phyloP scores from a whole-genome alignment of 2,797 vertebrate genomes.

The Propithecus deckenii region DNA sequence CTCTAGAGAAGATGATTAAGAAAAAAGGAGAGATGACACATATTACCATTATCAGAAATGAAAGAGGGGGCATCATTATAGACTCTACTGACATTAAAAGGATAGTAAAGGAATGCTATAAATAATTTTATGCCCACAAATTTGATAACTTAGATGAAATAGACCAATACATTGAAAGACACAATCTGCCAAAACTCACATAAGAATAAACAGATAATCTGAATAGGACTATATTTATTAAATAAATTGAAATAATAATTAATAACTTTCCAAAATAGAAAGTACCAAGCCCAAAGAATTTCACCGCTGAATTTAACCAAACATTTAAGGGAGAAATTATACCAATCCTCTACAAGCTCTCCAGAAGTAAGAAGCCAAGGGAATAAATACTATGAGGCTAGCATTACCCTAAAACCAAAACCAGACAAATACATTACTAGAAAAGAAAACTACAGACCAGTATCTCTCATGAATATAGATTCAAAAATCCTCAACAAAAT shows the following conservation, averaged over 20 bases:
- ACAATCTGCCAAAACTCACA: neutral
- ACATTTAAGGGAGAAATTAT: neutral
- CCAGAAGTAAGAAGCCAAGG: neutral
- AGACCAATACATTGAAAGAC: neutral
- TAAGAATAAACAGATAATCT: neutral
- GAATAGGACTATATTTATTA: neutral
- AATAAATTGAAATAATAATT: neutral
- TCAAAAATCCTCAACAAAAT: neutral
- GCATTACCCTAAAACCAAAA: constrained; percentile 15
- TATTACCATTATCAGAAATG: neutral
- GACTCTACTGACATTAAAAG: neutral
- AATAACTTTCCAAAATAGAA: constrained; percentile 10
- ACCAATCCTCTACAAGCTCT: neutral
- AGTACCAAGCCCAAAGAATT: neutral
- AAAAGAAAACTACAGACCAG: neutral
- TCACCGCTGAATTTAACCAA: neutral
- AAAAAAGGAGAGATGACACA: neutral
- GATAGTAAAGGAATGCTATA: neutral
- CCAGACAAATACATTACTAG: neutral
- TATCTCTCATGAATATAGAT: neutral
- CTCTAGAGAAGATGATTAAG: neutral
- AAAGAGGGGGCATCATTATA: neutral
- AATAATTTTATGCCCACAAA: neutral
- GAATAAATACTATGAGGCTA: neutral
- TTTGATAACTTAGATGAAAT: neutral